Conservation (phyloP, 1,140 invertebrate genomes). For the Drosophila oshimai region DNA sequence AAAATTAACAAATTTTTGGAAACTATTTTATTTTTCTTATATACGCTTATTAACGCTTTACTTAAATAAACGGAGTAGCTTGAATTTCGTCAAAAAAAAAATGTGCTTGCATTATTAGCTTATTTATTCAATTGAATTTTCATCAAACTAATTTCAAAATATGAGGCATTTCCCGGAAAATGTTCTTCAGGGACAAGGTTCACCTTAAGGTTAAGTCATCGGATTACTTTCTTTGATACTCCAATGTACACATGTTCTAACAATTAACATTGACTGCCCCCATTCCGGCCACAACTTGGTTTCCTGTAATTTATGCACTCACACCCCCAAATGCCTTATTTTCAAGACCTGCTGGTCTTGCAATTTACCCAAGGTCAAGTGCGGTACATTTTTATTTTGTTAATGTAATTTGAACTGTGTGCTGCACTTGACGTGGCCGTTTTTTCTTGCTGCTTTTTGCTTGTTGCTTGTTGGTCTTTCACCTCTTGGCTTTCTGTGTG, state of each 20-base stretch:
- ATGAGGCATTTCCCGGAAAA: not conserved
- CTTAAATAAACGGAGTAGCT: no score
- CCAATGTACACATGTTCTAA: conserved; percentile 26
- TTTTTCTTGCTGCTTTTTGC: conserved; percentile 35
- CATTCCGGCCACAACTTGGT: conserved; percentile 6
- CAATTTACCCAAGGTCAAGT: conserved; percentile 70
- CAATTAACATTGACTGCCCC: conserved; percentile 44
- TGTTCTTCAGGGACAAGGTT: conserved; percentile 15
- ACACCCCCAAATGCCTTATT: conserved; percentile 4
- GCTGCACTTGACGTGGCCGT: conserved; percentile 29
- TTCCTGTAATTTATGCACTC: conserved; percentile 37
- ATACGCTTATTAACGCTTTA: no score
- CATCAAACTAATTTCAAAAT: not conserved
- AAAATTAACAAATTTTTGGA: no score
- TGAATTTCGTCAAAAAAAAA: no score
- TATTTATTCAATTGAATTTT: not conserved
- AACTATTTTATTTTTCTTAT: no score
- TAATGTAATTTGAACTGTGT: conserved; percentile 68
- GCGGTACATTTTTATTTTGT: conserved; percentile 50
- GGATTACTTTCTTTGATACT: conserved; percentile 30
- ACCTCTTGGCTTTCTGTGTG: not conserved
- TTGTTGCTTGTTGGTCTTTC: conserved; percentile 36
- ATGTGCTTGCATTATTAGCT: no score
- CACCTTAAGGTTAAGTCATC: conserved; percentile 19
- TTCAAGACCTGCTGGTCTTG: conserved; percentile 11